Evolutionary conservation across 2,113 vertebrate species (phyloP), one percentile per base, ranked within the genome.

Genomic region (Reinhardtius hippoglossoides): DNA sequence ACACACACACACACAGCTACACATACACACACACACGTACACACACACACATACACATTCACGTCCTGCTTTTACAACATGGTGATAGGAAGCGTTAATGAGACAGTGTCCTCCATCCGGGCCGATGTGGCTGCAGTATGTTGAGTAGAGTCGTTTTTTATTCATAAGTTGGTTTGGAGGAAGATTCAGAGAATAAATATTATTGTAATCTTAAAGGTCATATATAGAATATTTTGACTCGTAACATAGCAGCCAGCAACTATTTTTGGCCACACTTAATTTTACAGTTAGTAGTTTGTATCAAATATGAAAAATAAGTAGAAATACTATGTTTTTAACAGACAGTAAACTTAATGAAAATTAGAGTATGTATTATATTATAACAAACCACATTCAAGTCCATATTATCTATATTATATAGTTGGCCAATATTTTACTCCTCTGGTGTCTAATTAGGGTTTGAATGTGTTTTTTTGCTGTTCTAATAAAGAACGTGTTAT

Each of bases 171-270:
- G 31, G 14, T 70, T 55, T 68, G 37, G 37, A 21, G 46, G 21
- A 42, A 77, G 26, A 71, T 65, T 24, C 80, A 60, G 66, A 56
- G 44, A 61, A 21, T 16, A 27, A 67, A 48, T 40, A 44, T 50
- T 50, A 18, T 20, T 9, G 8, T 54, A n/a, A n/a, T 15, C 2
- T 2, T 15, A 57, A 57, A 57, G 21, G 23, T 57, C 3, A 5
- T 15, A 26, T 26, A 6, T 15, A 15, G 4, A 57, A 14, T 9
- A 26, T 57, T 57, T 57, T 54, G 8, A 57, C 31, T 7, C 6
- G 9, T 56, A 24, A 14, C 23, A 57, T 54, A 16, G 44, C 44
- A 48, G 14, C 21, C 12, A 57, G 23, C 12, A 26, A 8, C 2
- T 1, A 4, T 5, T 23, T 24, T 0, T 57, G 10, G 55, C n/a